phyloP scores from a whole-genome alignment of 2,888 invertebrate species.

The Brachycybe producta region DNA sequence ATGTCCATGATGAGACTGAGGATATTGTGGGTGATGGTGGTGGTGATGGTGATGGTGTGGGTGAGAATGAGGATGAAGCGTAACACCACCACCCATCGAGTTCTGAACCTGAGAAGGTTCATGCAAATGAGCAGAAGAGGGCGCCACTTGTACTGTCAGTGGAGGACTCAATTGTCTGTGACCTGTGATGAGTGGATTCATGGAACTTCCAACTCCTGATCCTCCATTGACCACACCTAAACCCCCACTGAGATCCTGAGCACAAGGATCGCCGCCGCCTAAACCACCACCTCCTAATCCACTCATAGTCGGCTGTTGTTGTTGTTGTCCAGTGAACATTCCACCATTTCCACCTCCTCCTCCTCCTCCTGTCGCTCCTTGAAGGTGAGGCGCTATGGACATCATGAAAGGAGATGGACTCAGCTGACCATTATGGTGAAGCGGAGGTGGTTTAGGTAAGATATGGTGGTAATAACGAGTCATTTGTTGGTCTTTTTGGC shows the following conservation, averaged over 20 bases:
- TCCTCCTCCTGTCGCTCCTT: neutral
- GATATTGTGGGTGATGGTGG: too few relatives aligned
- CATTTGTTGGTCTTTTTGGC: slow-evolving; percentile 1
- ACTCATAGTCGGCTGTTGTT: neutral
- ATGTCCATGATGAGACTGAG: too few relatives aligned
- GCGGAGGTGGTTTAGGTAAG: slow-evolving; percentile 7
- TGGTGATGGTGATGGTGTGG: too few relatives aligned
- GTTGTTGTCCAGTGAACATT: neutral
- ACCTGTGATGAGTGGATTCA: neutral
- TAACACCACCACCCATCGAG: neutral
- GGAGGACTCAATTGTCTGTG: slow-evolving; percentile 1
- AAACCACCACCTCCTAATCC: neutral
- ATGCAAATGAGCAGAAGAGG: neutral
- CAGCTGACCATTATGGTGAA: slow-evolving; percentile 6
- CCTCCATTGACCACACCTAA: too few relatives aligned
- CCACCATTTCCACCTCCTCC: neutral
- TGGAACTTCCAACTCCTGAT: too few relatives aligned
- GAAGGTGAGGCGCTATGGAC: too few relatives aligned
- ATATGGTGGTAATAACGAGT: slow-evolving; percentile 8
- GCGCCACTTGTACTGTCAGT: slow-evolving; percentile 4
- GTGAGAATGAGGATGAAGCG: too few relatives aligned
- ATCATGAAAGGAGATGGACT: slow-evolving; percentile 1
- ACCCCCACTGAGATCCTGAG: neutral
- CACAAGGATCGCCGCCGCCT: neutral
- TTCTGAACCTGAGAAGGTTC: neutral